These are phyloP conservation scores for Brachionus paranguensis DNA, from an alignment of 1,140 invertebrate species.

Conservation along the genomic window DNA sequence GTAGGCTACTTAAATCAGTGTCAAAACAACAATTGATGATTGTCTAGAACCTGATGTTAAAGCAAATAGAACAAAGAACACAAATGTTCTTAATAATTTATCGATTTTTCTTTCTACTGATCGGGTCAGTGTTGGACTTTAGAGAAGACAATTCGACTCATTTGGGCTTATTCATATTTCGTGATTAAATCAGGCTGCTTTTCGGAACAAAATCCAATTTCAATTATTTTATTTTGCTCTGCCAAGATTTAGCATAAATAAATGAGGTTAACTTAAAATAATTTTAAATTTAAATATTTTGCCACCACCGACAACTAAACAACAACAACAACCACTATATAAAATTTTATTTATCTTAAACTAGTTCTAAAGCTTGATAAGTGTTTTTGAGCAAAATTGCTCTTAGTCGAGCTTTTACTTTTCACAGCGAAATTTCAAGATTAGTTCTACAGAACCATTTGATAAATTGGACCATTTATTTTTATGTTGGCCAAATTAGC, in stretches of 20 bases:
- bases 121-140: background rate
- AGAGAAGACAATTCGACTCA: background rate
- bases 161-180: background rate
- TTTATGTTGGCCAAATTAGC: background rate
- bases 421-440: background rate
- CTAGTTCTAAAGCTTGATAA: background rate
- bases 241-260: background rate
- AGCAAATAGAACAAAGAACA: background rate
- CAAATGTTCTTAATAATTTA: background rate
- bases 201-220: background rate
- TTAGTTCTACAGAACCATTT: background rate
- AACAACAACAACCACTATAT: background rate
- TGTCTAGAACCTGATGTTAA: background rate
- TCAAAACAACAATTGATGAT: background rate
- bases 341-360: conserved; percentile 4
- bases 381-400: background rate
- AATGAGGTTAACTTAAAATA: background rate
- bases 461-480: background rate
- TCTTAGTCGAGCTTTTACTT: background rate
- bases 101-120: background rate
- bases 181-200: background rate
- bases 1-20: background rate
- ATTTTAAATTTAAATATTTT: background rate
- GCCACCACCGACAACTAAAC: background rate
- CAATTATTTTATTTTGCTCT: background rate